These are phyloP conservation scores for Agonopterix alstromeriana DNA, from an alignment of 2,888 invertebrate species.

Conservation along the genomic window DNA sequence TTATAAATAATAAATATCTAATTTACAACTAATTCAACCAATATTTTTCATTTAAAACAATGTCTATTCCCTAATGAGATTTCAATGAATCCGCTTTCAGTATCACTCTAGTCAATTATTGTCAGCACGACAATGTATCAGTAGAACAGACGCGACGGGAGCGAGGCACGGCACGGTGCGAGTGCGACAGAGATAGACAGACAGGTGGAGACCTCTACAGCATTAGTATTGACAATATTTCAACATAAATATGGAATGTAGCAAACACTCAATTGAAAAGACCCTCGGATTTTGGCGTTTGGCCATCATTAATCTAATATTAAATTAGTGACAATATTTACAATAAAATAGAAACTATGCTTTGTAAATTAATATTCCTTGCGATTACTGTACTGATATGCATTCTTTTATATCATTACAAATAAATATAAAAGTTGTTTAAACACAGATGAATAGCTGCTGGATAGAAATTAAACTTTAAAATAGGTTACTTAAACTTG, in stretches of 20 bases:
- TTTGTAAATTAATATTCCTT: conserved; percentile 67
- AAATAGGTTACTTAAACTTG: conserved; percentile 63
- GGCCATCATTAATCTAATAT: conserved; percentile 66
- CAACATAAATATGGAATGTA: conserved; percentile 78
- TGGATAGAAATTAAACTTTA: conserved; percentile 66
- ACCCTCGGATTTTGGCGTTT: conserved; percentile 60
- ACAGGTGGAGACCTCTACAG: conserved; percentile 31
- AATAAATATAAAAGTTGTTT: conserved; percentile 76
- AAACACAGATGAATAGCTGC: conserved; percentile 69
- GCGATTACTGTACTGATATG: conserved; percentile 71
- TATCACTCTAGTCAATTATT: conserved; percentile 52
- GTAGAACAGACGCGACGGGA: not conserved
- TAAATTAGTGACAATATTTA: conserved; percentile 73
- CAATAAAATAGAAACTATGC: conserved; percentile 72
- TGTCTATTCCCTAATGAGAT: conserved; percentile 65
- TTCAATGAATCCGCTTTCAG: conserved; percentile 53
- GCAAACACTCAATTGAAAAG: conserved; percentile 73
- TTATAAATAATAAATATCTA: conserved; percentile 61
- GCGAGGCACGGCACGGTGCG: conserved; percentile 4
- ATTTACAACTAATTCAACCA: conserved; percentile 59
- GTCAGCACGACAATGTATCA: conserved; percentile 24
- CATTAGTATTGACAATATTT: conserved; percentile 64
- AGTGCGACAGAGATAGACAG: not conserved
- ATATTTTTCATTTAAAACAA: conserved; percentile 42
- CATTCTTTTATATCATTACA: conserved; percentile 54